Evolutionary conservation across 2,797 vertebrate species (phyloP), one percentile per base, ranked within the genome.

Genomic region (Pangasius mekongensis): DNA sequence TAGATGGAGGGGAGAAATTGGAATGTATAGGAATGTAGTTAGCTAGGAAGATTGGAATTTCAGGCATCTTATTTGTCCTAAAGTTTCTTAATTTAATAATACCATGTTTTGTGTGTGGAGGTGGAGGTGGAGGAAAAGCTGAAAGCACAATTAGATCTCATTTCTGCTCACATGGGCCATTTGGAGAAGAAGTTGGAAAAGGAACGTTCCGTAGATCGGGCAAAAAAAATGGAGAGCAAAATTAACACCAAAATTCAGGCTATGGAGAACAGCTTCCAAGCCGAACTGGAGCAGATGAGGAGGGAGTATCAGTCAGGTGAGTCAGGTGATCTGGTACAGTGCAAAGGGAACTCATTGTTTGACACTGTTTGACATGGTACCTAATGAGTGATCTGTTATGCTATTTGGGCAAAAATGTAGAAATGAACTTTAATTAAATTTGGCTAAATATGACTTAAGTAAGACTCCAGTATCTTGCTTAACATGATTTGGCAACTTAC

Each of bases 281-380:
- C 92, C 77, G 96, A 97, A 92, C 91, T 97, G 89, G 95, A 97
- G 92, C 95, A 96, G 95, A 95, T 97, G 90, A 95, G 96, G 92
- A 95, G 91, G 64, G 95, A 97, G 77, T 96, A 97, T 88, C 95
- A 95, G 94, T 95, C 96, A 95, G 97, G 97, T 97, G 90, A 93
- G 94, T 83, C 5, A 39, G 33, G 62, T 43, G 78, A 82, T 82
- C 80, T 62, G 78, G 78, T 27, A 27, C 56, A 82, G 33, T 43
- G 5, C 13, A 43, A 39, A 22, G 36, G 4, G 10, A 69, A 85
- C 62, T 66, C 2, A 47, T n/a, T 47, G 62, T n/a, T 47, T 64
- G 14, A 64, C 64, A 83, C 27, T 4, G 33, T 14, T 62, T 82
- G 33, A 14, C 9, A 7, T 81, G 10, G 4, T 22, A 13, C 18